Conservation (phyloP, 2,113 vertebrate genomes). For the Capreolus pygargus region DNA sequence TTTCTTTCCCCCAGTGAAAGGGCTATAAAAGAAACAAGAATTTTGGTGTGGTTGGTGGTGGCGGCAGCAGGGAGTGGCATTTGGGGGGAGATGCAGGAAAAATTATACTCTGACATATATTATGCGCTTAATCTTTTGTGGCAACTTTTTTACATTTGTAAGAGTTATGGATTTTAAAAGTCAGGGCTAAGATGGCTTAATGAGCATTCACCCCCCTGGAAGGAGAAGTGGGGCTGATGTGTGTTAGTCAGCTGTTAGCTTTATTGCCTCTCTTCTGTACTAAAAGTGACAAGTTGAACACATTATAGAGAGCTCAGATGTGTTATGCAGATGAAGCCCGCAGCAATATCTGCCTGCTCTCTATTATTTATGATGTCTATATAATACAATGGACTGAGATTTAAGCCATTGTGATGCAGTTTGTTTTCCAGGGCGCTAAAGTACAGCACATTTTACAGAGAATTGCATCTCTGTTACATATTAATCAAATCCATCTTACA, state of each 20-base stretch:
- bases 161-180: constrained; percentile 89
- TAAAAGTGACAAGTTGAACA: constrained; percentile 90
- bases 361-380: constrained; percentile 91
- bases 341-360: constrained; percentile 89
- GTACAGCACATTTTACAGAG: constrained; percentile 88
- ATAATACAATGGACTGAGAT: constrained; percentile 90
- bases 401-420: constrained; percentile 89
- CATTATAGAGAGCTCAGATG: constrained; percentile 90
- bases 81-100: constrained; percentile 63
- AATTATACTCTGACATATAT: constrained; percentile 84
- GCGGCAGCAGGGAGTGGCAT: constrained; percentile 29
- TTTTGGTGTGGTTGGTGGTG: constrained; percentile 60
- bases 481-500: constrained; percentile 88
- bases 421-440: constrained; percentile 88
- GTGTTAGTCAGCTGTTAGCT: constrained; percentile 89
- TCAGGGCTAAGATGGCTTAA: constrained; percentile 89
- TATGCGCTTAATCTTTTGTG: constrained; percentile 85
- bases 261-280: constrained; percentile 88
- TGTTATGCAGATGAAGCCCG: constrained; percentile 91
- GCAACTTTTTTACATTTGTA: constrained; percentile 88
- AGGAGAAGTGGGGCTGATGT: constrained; percentile 83
- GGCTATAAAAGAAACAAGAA: constrained; percentile 73
- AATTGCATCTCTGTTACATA: constrained; percentile 89
- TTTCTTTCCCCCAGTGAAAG: constrained; percentile 70
- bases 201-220: constrained; percentile 84